These are phyloP conservation scores for Discoglossus pictus DNA, from an alignment of 2,797 vertebrate genomes.

Conservation along the genomic window DNA sequence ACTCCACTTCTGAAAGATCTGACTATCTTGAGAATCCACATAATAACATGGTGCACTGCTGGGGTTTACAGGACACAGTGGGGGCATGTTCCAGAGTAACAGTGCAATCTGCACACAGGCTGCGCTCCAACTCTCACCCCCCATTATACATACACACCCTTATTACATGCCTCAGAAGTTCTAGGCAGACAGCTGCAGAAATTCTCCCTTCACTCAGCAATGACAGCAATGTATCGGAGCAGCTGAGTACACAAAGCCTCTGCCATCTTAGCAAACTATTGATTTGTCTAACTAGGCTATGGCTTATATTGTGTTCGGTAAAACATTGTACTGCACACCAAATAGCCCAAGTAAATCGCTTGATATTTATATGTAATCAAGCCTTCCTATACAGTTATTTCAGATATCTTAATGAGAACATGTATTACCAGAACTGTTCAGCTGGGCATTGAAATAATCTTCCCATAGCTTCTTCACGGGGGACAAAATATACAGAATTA, in stretches of 20 bases:
- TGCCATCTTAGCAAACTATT: not conserved
- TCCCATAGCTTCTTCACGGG: no score
- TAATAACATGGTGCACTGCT: no score
- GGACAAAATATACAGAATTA: no score
- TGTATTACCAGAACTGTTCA: no score
- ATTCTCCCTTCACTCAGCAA: conserved; percentile 3
- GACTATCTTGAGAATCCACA: conserved; percentile 6
- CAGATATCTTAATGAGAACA: no score
- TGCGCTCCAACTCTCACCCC: conserved; percentile 26
- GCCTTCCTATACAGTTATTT: no score
- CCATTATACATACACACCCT: conserved; percentile 19
- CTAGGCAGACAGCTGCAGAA: conserved; percentile 40
- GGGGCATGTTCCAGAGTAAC: conserved; percentile 19
- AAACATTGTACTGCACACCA: no score
- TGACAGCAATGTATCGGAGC: conserved; percentile 3
- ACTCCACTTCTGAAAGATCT: not conserved
- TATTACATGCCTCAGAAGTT: conserved; percentile 13
- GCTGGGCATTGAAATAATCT: no score
- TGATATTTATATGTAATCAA: no score
- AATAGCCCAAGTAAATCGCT: no score
- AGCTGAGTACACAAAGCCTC: conserved; percentile 48
- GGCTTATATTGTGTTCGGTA: no score
- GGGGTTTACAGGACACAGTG: not conserved
- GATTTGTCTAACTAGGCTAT: not conserved
- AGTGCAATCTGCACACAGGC: not conserved